These are phyloP conservation scores for Lepidurus apus DNA, from an alignment of 1,140 invertebrate species.

Conservation along the genomic window DNA sequence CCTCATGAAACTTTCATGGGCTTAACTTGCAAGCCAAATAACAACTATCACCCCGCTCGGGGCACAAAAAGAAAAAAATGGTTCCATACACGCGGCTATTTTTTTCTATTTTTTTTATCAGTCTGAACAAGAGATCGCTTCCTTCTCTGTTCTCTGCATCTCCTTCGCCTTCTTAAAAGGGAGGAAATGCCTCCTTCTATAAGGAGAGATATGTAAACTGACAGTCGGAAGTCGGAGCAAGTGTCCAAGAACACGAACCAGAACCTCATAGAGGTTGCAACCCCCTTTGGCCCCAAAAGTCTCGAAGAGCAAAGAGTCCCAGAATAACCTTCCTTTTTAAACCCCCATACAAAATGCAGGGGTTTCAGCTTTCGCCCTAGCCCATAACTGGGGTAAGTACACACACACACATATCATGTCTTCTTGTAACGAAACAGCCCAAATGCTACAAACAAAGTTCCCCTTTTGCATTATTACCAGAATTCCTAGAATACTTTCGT, in stretches of 20 bases:
- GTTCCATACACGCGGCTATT: neutral
- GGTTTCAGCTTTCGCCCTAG: no score
- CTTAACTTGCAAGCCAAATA: slow-evolving; percentile 12
- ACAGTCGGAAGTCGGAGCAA: slow-evolving; percentile 6
- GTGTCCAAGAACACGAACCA: neutral
- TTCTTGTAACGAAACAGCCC: no score
- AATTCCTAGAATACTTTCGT: no score
- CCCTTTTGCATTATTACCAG: no score
- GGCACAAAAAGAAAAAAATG: neutral
- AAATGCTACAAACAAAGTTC: no score
- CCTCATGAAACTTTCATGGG: neutral
- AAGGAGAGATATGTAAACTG: neutral
- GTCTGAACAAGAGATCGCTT: neutral
- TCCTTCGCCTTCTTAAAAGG: neutral
- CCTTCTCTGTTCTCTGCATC: neutral
- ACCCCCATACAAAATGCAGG: neutral
- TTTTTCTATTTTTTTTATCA: neutral
- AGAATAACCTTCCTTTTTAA: neutral
- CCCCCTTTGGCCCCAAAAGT: neutral
- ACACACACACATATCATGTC: no score
- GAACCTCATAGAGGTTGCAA: neutral
- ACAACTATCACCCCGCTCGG: neutral
- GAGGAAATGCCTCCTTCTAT: neutral
- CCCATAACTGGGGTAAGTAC: no score
- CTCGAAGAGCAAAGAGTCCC: neutral